Base-by-base conservation (phyloP, 2,113 vertebrate species). In the Chelonoidis abingdonii region DNA sequence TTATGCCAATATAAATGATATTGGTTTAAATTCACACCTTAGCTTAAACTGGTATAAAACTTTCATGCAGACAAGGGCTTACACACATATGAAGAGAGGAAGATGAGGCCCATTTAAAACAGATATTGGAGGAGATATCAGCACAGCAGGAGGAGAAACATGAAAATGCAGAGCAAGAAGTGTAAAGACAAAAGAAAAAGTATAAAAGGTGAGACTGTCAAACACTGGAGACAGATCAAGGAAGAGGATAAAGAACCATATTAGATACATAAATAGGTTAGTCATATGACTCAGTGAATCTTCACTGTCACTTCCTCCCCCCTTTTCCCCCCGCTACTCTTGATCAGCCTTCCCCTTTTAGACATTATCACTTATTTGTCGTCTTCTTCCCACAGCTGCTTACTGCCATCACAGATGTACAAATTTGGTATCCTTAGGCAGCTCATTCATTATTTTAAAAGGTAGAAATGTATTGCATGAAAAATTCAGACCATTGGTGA, bases 381-480 rank as follows among this genome's bases (percentile, higher is more conserved):
- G 21, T 54, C 83, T 83, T 65, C 65, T 54, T 57, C 83, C 62
- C 87, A 76, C 27, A 87, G 53, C 38, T 59, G 54, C 57, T 65
- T 35, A 16, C 31, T 65, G 31, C 62, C 35, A 19, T 65, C 35
- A 65, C 62, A n/a, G 16, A 65, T n/a, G 62, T n/a, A 83, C 83
- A 62, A 92, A 92, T 22, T 27, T 13, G 31, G 47, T 62, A 83
- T 52, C 80, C 44, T 54, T n/a, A 92, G 44, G n/a, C 79, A 76
- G n/a, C 6, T 52, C 59, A 57, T 72, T 56, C 53, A 83, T 31
- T 87, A 19, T n/a, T 65, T n/a, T 65, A 17, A 80, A 54, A 50
- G 44, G 35, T 49, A n/a, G 54, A 83, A 86, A 92, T 87, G 87
- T 92, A 92, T 82, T 92, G 80, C 59, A 92, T 76, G 53, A 54